Evolutionary conservation across 1,140 invertebrate species (phyloP).

Genomic region (Lamellibrachia luymesi): DNA sequence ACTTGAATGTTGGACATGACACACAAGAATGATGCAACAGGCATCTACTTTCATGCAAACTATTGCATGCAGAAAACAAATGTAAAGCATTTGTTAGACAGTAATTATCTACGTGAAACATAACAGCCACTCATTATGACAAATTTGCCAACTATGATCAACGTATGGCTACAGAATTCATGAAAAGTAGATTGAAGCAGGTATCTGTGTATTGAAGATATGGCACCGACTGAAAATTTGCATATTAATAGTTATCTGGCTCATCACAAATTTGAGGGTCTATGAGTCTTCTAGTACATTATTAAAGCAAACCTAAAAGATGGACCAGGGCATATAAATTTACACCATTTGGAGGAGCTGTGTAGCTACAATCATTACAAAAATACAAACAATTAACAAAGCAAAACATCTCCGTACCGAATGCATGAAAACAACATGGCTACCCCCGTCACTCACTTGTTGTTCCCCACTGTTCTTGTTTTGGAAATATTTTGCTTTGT

Average conservation of each 20-base stretch:
- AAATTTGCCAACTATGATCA: background rate
- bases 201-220: background rate
- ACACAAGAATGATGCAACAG: background rate
- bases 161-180: background rate
- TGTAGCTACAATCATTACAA: no score
- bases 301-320: no score
- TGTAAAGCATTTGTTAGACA: background rate
- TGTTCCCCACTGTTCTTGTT: no score
- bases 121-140: background rate
- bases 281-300: background rate
- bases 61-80: background rate
- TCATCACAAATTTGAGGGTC: background rate
- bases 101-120: no score
- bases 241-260: background rate
- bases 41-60: no score
- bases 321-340: no score
- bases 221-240: background rate
- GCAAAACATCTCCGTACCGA: no score
- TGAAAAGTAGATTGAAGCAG: background rate
- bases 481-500: no score
- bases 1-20: background rate
- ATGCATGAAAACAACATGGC: no score
- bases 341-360: no score
- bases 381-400: no score
- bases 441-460: no score